Base-by-base conservation (phyloP, 2,797 vertebrate genomes). In the Hoplostethus mediterraneus region DNA sequence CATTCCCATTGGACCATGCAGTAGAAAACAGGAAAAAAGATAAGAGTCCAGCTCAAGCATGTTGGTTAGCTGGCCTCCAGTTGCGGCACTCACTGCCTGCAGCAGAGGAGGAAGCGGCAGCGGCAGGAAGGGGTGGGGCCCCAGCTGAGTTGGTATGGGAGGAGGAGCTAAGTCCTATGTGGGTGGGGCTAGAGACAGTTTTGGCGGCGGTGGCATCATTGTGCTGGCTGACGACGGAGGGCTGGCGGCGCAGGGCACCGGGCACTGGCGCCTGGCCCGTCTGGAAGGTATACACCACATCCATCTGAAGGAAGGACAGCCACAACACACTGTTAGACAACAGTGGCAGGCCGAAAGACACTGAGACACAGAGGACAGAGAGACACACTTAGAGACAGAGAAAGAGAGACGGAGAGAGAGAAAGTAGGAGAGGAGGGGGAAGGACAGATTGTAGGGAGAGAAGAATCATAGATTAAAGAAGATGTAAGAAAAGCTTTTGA, bases 221-320 rank as follows among this genome's bases (percentile, higher is more conserved):
- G 93, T 98, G 97, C 89, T 98, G 98, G 96, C 96, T 97, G 96
- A 97, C 94, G 92, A 96, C 96, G 51, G 97, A 98, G 90, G 97
- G 97, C 96, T 96, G 97, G 91, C 97, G 97, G 93, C 96, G 97
- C 95, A 99, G 93, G 89, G 96, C 96, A 84, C 97, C 97, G 69
- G 98, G 96, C 93, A 97, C 96, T 69, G 96, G 90, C 78, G 96
- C 94, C 93, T 95, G 96, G 93, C 96, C 96, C 90, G 97, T 96
- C 97, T 99, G 98, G 97, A 99, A 99, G 95, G 97, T 97, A 96
- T 98, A 98, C 96, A 99, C 97, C 96, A 99, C 98, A 94, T 98
- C 98, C 96, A 99, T 99, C 98, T 99, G 96, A 87, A 87, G 89
- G 92, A 95, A 94, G 96, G 95, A 96, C 93, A 95, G 96, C 93